Percentiles rank a stretch among this genome's conserved stretches.
phyloP scores from a whole-genome alignment of 2,113 vertebrate genomes.

The Phalacrocorax carbo region DNA sequence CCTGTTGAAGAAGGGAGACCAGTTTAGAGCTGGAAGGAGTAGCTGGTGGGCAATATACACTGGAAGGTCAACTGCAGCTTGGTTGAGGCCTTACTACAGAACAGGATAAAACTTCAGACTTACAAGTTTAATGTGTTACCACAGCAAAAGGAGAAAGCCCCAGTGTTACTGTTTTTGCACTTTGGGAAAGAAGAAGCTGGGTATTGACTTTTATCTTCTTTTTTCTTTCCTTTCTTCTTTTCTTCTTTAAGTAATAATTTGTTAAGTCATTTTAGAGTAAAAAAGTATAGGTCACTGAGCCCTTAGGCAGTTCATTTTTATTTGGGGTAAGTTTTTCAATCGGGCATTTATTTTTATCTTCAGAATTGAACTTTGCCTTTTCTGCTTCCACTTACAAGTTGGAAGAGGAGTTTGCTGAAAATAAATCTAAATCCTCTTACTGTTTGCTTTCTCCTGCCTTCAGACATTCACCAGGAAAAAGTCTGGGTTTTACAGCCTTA shows the following conservation, averaged over 20 bases:
- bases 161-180: neutral
- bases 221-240: neutral
- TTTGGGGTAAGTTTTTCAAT: neutral
- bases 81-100: neutral
- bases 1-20: neutral
- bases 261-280: neutral
- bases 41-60: neutral
- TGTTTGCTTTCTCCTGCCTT: neutral
- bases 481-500: neutral
- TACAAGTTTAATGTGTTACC: neutral
- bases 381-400: neutral
- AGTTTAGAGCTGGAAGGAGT: neutral
- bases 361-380: neutral
- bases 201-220: neutral
- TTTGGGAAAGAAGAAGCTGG: neutral
- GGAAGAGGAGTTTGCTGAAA: neutral
- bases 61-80: neutral
- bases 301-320: neutral
- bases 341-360: neutral
- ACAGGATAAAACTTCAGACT: neutral
- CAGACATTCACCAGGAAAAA: neutral
- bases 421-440: neutral
- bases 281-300: neutral
- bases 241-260: neutral
- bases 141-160: neutral